These are phyloP conservation scores for Spheniscus humboldti DNA, from an alignment of 2,797 vertebrate genomes.

Conservation along the genomic window DNA sequence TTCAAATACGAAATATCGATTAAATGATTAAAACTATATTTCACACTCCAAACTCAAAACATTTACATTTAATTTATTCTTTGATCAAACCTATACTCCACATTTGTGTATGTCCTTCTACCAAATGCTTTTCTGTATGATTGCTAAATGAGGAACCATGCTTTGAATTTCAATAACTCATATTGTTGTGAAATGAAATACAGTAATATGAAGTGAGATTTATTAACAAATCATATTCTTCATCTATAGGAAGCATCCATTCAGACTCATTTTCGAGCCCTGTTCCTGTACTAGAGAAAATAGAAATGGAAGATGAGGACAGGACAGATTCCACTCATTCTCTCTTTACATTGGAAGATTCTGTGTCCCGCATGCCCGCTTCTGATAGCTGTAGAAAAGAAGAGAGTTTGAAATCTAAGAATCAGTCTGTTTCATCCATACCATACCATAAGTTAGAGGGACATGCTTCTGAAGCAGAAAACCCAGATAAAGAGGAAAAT, in stretches of 20 bases:
- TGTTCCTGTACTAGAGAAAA: background rate
- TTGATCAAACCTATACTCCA: background rate
- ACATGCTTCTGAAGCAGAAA: slow-evolving; percentile 23
- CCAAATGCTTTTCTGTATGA: background rate
- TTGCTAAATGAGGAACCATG: background rate
- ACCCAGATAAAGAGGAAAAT: slow-evolving; percentile 47
- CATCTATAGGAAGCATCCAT: slow-evolving; percentile 34
- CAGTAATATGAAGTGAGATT: background rate
- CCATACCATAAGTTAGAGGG: background rate
- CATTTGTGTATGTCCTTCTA: background rate
- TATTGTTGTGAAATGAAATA: background rate
- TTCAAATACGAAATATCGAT: background rate
- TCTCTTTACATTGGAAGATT: background rate
- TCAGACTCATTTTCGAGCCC: background rate
- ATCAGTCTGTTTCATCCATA: background rate
- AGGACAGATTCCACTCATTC: background rate
- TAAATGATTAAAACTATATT: background rate
- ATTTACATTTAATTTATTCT: background rate
- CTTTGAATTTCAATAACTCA: background rate
- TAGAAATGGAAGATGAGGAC: slow-evolving; percentile 27
- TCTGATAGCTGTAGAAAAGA: background rate
- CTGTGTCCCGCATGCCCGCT: background rate
- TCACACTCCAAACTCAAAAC: background rate
- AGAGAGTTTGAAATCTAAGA: background rate
- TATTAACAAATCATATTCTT: slow-evolving; percentile 42